phyloP scores from a whole-genome alignment of 2,113 vertebrate species.

The Scophthalmus maximus region DNA sequence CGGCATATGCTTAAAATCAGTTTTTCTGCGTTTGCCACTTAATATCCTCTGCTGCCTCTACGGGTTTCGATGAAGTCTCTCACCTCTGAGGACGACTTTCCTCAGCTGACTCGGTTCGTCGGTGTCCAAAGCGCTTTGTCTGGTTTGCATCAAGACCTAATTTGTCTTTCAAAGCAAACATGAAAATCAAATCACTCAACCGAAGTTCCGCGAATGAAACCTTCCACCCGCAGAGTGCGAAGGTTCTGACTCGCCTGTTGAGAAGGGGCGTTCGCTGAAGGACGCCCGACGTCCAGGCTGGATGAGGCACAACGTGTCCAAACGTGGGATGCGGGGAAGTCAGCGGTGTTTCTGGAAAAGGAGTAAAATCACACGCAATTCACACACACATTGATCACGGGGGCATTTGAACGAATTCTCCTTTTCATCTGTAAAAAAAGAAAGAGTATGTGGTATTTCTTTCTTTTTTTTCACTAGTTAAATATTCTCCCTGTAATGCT shows the following conservation, averaged over 20 bases:
- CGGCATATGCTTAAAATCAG: slow-evolving; percentile 46
- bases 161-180: too few species aligned
- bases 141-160: too few species aligned
- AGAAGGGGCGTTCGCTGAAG: too few species aligned
- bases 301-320: too few species aligned
- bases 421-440: neutral
- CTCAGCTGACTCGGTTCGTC: slow-evolving; percentile 35
- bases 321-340: too few species aligned
- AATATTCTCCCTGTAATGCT: neutral
- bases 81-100: slow-evolving; percentile 5
- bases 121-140: slow-evolving; percentile 11
- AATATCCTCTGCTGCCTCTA: too few species aligned
- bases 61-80: neutral
- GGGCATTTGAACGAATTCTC: too few species aligned
- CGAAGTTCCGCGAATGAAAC: neutral
- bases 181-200: slow-evolving; percentile 5
- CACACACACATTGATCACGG: too few species aligned
- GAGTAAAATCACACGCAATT: too few species aligned
- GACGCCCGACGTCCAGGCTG: too few species aligned
- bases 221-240: neutral
- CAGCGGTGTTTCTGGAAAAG: too few species aligned
- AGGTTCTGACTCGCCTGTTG: neutral
- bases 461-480: neutral
- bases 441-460: neutral
- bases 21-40: slow-evolving; percentile 36